A percentile compares a stretch with the other conserved stretches of the same genome.
These are phyloP conservation scores for Pentalonia nigronervosa DNA, from an alignment of 1,140 invertebrate species.

Conservation along the genomic window DNA sequence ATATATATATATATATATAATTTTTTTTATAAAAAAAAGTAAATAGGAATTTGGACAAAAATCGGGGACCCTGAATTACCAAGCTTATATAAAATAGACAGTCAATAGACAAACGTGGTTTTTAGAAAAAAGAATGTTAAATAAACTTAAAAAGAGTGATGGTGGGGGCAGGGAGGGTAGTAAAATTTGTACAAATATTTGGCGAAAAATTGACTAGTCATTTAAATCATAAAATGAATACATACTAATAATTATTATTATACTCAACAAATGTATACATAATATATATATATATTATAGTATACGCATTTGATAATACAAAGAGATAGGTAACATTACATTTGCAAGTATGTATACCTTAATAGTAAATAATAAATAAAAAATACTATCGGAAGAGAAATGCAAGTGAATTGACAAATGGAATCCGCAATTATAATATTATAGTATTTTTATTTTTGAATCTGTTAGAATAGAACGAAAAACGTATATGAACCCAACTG, in stretches of 20 bases:
- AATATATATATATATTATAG: background rate
- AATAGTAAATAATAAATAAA: slow-evolving; percentile 34
- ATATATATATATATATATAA: background rate
- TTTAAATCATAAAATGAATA: slow-evolving; percentile 50
- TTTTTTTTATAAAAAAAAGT: slow-evolving; percentile 44
- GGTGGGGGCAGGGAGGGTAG: background rate
- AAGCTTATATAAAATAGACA: slow-evolving; percentile 58
- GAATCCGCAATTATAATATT: background rate
- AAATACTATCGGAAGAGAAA: slow-evolving; percentile 30
- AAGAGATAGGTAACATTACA: slow-evolving; percentile 29
- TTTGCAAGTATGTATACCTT: slow-evolving; percentile 24
- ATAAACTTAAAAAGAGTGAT: slow-evolving; percentile 7
- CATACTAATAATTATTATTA: slow-evolving; percentile 39
- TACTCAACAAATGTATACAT: background rate
- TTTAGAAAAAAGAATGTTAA: slow-evolving; percentile 11
- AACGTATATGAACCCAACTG: slow-evolving; percentile 25
- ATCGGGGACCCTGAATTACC: slow-evolving; percentile 57
- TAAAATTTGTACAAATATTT: slow-evolving; percentile 57
- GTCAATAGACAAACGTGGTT: slow-evolving; percentile 52
- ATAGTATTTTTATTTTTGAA: background rate
- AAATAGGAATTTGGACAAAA: slow-evolving; percentile 58
- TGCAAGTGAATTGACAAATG: slow-evolving; percentile 50
- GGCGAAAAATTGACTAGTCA: slow-evolving; percentile 54
- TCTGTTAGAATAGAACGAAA: background rate
- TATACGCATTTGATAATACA: slow-evolving; percentile 1